Evolutionary conservation across 2,888 invertebrate genomes (phyloP).

Genomic region (Iphiclides podalirius): DNA sequence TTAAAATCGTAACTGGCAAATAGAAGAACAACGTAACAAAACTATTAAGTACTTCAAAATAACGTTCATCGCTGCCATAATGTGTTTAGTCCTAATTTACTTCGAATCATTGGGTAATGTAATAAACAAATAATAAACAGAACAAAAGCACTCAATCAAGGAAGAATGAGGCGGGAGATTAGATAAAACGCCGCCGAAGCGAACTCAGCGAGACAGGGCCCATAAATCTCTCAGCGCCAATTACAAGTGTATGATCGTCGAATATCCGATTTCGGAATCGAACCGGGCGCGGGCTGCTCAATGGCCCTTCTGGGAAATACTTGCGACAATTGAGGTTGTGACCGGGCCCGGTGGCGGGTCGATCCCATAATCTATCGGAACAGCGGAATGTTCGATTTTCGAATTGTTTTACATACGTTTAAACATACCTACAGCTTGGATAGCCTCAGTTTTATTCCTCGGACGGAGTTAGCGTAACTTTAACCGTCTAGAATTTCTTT

Average conservation of each 20-base stretch:
- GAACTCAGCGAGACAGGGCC: conserved; percentile 55
- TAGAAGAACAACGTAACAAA: too few relatives aligned
- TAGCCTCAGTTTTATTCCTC: background rate
- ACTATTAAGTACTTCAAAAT: background rate
- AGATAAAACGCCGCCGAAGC: conserved; percentile 60
- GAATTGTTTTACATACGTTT: conserved; percentile 23
- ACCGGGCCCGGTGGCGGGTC: conserved; percentile 16
- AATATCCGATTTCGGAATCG: conserved; percentile 43
- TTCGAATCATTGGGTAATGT: conserved; percentile 36
- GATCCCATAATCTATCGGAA: conserved; percentile 5
- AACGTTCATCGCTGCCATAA: conserved; percentile 15
- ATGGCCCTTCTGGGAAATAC: conserved; percentile 66
- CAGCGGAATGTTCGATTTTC: conserved; percentile 14
- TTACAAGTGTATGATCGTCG: conserved; percentile 57
- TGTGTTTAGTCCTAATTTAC: conserved; percentile 27
- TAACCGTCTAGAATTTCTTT: too few relatives aligned
- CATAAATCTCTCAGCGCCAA: conserved; percentile 63
- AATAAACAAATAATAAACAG: conserved; percentile 55
- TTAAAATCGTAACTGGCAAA: too few relatives aligned
- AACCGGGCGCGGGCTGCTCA: conserved; percentile 33
- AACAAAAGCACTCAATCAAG: conserved; percentile 63
- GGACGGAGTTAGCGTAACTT: too few relatives aligned
- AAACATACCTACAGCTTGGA: conserved; percentile 1
- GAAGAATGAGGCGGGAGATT: conserved; percentile 55
- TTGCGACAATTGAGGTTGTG: conserved; percentile 46